Base-by-base conservation (phyloP, 2,797 vertebrate genomes). In the Enteromius fasciolatus region DNA sequence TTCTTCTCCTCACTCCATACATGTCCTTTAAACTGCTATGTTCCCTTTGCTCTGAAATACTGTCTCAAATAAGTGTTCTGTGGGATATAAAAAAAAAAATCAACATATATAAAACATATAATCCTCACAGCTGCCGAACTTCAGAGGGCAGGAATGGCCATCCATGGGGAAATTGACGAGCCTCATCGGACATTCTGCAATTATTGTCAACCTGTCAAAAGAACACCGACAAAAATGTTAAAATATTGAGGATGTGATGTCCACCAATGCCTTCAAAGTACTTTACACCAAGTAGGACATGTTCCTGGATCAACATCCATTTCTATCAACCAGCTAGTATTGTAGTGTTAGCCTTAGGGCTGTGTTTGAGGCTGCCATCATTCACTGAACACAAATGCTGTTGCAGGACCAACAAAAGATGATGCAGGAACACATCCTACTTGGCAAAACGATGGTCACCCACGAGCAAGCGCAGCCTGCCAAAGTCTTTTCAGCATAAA, bases 161-260 rank as follows among this genome's bases (percentile, higher is more conserved):
- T 99, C 98, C 98, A 99, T 99, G 80, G 98, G 98, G 90, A 99
- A 99, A 94, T 99, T 94, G 93, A 99, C 96, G 61, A 99, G 92
- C 93, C 95, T 97, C 98, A 99, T 99, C 78, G 98, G 98, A 92
- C 98, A 99, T 89, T 98, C 96, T 2, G 98, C 98, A 89, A 92
- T 98, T 89, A 99, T 99, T 81, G 98, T 99, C 92, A 99, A 93
- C 93, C 98, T 99, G 94, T 85, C 44, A 48, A 79, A 5, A 39
- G 5, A 33, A 68, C 12, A 67, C 57, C 50, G 10, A 69, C 5
- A 8, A 2, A 41, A 54, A 33, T 6, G 9, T 31, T 18, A n/a
- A 14, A 48, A 64, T 20, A 28, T 6, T 64, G 39, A 14, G 39
- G 9, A n/a, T 63, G 3, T 31, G 8, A n/a, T 50, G 6, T 64